Evolutionary conservation across 2,888 invertebrate species (phyloP).

Genomic region (Heliconius erato): DNA sequence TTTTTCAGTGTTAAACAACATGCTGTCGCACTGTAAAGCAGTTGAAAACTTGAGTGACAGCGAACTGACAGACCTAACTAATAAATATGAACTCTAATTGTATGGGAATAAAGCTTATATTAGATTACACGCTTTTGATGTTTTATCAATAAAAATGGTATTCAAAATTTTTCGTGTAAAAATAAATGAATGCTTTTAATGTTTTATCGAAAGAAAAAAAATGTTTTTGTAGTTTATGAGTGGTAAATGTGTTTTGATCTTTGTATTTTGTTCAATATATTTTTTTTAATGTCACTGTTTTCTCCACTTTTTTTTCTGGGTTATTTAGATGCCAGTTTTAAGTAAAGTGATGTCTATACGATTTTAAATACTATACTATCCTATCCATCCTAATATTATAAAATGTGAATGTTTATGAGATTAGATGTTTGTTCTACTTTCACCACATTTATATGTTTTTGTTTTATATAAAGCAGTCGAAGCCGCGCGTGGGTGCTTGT

Average conservation of each 20-base stretch:
- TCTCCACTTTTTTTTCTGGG: background rate
- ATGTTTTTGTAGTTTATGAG: background rate
- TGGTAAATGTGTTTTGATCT: background rate
- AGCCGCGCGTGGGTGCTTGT: background rate
- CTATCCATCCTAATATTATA: background rate
- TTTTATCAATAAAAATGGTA: background rate
- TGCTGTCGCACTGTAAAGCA: constrained; percentile 70
- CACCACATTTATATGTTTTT: background rate
- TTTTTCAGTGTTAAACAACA: constrained; percentile 69
- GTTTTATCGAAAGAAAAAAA: background rate
- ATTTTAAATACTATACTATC: background rate
- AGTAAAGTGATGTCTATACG: background rate
- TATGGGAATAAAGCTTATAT: constrained; percentile 19
- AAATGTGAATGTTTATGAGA: background rate
- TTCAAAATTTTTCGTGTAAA: background rate
- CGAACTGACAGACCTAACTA: constrained; percentile 70
- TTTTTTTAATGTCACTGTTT: background rate
- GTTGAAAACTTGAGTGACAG: constrained; percentile 66
- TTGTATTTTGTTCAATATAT: background rate
- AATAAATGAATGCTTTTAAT: background rate
- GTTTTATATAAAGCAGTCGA: background rate
- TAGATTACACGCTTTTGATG: constrained; percentile 16
- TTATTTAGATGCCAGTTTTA: background rate
- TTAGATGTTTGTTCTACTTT: background rate
- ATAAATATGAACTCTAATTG: constrained; percentile 76